Evolutionary conservation across 2,113 vertebrate genomes (phyloP), one percentile per base, ranked within the genome.

Genomic region (Poeciliopsis turrubarensis): DNA sequence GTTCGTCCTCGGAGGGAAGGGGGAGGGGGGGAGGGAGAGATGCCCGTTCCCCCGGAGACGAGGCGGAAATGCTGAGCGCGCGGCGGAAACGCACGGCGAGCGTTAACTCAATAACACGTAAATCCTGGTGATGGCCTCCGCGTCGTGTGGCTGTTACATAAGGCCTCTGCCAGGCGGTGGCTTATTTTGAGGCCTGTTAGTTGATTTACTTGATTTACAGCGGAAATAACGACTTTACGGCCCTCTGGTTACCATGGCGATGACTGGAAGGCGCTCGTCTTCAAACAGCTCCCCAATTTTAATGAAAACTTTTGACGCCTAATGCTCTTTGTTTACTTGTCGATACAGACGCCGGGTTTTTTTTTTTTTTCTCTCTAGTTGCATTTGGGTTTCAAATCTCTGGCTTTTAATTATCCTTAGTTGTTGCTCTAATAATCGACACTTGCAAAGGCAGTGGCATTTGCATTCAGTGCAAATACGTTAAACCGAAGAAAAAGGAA

Each of bases 1-100:
- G n/a, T n/a, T 65, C 31, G 87, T 91, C 92, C 89, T 86, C 78
- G 22, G 90, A 89, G 90, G 91, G 2, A 2, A 30, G 30, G 30
- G 30, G 30, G 30, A 3, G 29, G 29, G 29, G 29, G 29, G 29
- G 29, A 29, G 29, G 29, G 29, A 74, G 34, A 26, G 68, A 77
- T 57, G 72, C 1, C 1, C 4, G 44, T 82, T 54, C 79, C 71
- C 37, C 37, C 1, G 5, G 82, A 81, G 78, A 83, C 22, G 17
- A 80, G 72, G 10, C 10, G 75, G 61, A 83, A 68, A 73, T 69
- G 68, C n/a, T 7, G 44, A 14, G 68, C 65, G 30, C 0, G 47
- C 39, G 65, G 29, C 29, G 29, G 51, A 54, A 54, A 65, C 86
- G 78, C 77, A 82, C 85, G 77, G 73, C 27, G 72, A 74, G 66